A percentile compares a stretch with the other conserved stretches of the same genome.
Evolutionary conservation across 2,113 vertebrate genomes (phyloP).

Genomic region (Columba janthina): DNA sequence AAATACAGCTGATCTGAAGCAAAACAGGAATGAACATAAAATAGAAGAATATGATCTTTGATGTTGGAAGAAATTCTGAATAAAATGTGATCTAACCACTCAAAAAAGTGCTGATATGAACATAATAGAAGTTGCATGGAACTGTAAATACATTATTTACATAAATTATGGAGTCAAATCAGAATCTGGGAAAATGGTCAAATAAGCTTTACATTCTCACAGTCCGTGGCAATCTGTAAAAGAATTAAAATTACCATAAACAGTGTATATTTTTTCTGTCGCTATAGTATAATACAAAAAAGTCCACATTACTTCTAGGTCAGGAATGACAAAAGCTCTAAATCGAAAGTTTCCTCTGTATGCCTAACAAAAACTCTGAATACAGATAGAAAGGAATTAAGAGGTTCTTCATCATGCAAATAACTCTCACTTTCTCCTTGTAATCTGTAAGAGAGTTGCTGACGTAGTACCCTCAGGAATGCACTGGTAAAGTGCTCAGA

Average conservation of each 20-base stretch:
- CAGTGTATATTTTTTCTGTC: background rate
- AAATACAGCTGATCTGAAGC: background rate
- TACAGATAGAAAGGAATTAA: background rate
- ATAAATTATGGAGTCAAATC: background rate
- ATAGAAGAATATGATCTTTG: background rate
- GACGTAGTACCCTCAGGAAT: background rate
- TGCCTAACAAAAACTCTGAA: background rate
- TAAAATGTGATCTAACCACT: background rate
- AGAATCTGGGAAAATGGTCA: background rate
- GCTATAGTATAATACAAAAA: background rate
- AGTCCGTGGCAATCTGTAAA: background rate
- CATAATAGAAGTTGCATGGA: background rate
- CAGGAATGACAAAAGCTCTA: background rate
- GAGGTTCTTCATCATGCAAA: background rate
- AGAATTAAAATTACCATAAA: background rate
- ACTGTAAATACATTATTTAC: background rate
- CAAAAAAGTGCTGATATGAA: background rate
- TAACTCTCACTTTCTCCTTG: background rate
- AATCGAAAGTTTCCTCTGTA: background rate
- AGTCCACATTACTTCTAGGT: background rate
- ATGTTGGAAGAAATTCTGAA: background rate
- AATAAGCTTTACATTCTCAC: background rate
- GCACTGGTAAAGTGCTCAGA: background rate
- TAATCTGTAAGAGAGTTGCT: background rate
- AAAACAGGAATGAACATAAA: background rate